phyloP scores from a whole-genome alignment of 2,888 invertebrate species.

The Neoascia interrupta region DNA sequence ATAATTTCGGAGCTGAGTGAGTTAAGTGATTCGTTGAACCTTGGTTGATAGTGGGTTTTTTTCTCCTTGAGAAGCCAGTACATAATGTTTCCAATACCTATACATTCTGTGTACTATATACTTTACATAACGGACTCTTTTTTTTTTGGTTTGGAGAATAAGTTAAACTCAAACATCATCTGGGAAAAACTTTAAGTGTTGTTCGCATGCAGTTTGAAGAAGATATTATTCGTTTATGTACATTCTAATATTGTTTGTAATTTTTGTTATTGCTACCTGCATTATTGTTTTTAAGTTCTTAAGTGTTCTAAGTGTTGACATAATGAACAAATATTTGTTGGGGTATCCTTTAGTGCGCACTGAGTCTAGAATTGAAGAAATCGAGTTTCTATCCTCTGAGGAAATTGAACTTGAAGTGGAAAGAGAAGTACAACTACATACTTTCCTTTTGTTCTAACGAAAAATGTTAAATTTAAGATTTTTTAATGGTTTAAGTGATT shows the following conservation, averaged over 20 bases:
- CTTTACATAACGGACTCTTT: conserved; percentile 15
- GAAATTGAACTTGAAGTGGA: conserved; percentile 4
- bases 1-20: too few relatives aligned
- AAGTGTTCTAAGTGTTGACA: not conserved
- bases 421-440: too few relatives aligned
- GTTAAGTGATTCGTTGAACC: too few relatives aligned
- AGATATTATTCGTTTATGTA: too few relatives aligned
- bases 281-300: conserved; percentile 12
- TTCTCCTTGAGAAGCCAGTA: too few relatives aligned
- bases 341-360: conserved; percentile 9
- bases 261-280: conserved; percentile 4
- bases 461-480: too few relatives aligned
- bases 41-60: too few relatives aligned
- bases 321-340: conserved; percentile 48
- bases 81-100: too few relatives aligned
- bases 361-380: conserved; percentile 40
- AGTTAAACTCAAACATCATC: not conserved
- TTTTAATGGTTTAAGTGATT: too few relatives aligned
- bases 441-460: too few relatives aligned
- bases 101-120: too few relatives aligned
- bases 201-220: not conserved
- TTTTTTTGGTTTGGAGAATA: not conserved
- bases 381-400: conserved; percentile 36
- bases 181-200: conserved; percentile 1
- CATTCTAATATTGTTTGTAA: conserved; percentile 1